These are phyloP conservation scores for Gastrophysa polygoni DNA, from an alignment of 2,888 invertebrate species.

Conservation along the genomic window DNA sequence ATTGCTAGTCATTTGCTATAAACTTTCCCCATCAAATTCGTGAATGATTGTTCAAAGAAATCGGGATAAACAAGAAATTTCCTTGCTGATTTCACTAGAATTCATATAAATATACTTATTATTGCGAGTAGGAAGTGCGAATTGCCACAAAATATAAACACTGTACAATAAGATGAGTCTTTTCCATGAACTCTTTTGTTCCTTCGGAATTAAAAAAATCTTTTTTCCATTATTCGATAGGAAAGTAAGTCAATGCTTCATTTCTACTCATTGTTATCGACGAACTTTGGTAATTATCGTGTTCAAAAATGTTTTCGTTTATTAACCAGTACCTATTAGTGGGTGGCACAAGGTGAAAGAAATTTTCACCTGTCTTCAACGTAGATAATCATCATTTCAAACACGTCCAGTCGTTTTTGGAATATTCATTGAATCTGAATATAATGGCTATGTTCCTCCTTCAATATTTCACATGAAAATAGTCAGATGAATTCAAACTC, in stretches of 20 bases:
- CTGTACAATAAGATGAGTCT: too few species aligned
- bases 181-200: too few species aligned
- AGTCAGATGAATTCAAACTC: too few species aligned
- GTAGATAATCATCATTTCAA: slow-evolving; percentile 7
- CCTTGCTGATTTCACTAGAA: background rate
- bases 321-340: slow-evolving; percentile 16
- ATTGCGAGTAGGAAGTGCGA: too few species aligned
- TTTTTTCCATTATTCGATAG: too few species aligned
- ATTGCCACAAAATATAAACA: too few species aligned
- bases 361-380: slow-evolving; percentile 14
- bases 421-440: slow-evolving; percentile 7
- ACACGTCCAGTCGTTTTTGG: slow-evolving; percentile 9
- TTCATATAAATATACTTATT: too few species aligned
- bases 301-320: background rate
- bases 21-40: background rate
- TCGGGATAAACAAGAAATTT: background rate
- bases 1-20: too few species aligned
- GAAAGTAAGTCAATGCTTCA: background rate
- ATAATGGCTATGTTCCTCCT: background rate
- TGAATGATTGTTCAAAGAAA: too few species aligned
- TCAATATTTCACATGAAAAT: background rate
- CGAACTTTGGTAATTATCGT: background rate
- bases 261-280: background rate
- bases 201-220: too few species aligned
- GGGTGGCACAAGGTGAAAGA: slow-evolving; percentile 21